Percentiles rank a stretch among this genome's conserved stretches.
Evolutionary conservation across 2,113 vertebrate species (phyloP).

Genomic region (Austrofundulus limnaeus): DNA sequence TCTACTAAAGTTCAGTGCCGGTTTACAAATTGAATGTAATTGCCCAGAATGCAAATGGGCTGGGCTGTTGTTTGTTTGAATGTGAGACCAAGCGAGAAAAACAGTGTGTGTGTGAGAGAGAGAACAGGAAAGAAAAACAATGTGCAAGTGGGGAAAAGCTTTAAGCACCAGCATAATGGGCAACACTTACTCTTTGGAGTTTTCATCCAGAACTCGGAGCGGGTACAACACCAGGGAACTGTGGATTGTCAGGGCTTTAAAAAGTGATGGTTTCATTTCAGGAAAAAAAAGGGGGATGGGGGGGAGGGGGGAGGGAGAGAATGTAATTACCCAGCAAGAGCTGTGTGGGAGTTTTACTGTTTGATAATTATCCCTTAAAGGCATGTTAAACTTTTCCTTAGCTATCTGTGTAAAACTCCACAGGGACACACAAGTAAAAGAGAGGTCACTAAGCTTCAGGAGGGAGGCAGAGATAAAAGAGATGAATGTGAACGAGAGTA

Average conservation of each 20-base stretch:
- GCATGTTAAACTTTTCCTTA: constrained; percentile 69
- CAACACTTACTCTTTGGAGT: constrained; percentile 30
- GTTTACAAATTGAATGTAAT: constrained; percentile 77
- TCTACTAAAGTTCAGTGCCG: constrained; percentile 71
- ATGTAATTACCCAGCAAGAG: constrained; percentile 71
- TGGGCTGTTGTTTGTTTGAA: constrained; percentile 57
- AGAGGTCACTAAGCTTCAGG: constrained; percentile 48
- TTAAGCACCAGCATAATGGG: constrained; percentile 43
- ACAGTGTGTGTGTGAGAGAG: constrained; percentile 2
- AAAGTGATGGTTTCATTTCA: constrained; percentile 66
- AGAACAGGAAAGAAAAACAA: constrained; percentile 33
- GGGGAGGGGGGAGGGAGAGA: constrained; percentile 42
- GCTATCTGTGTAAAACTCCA: constrained; percentile 59
- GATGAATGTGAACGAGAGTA: constrained; percentile 33
- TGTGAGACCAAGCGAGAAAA: constrained; percentile 49
- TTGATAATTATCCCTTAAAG: constrained; percentile 76
- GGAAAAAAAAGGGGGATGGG: constrained; percentile 7
- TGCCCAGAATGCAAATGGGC: constrained; percentile 73
- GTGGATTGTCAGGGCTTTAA: constrained; percentile 62
- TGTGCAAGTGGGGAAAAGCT: constrained; percentile 38
- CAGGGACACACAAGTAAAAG: constrained; percentile 39
- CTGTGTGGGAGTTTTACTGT: constrained; percentile 72
- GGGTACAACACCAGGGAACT: constrained; percentile 46
- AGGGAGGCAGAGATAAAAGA: constrained; percentile 12
- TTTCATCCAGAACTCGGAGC: constrained; percentile 56